Percentiles rank a stretch among this genome's conserved stretches.
These are phyloP conservation scores for Carpatolechia fugitivella DNA, from an alignment of 2,888 invertebrate genomes.

Conservation along the genomic window DNA sequence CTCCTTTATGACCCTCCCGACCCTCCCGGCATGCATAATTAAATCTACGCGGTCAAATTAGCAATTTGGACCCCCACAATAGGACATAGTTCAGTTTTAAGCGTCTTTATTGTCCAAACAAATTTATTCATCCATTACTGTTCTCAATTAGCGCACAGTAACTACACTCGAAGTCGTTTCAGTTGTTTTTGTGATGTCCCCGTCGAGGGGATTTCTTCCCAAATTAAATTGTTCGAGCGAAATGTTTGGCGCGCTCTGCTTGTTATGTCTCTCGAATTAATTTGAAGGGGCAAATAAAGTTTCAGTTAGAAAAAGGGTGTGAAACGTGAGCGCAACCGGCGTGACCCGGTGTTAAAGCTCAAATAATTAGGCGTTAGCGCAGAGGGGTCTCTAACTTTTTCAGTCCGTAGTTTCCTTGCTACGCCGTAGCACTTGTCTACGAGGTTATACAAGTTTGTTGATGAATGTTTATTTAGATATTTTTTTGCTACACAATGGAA, in stretches of 20 bases:
- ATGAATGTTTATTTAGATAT: too few species aligned
- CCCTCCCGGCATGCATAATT: constrained; percentile 73
- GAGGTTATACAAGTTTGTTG: too few species aligned
- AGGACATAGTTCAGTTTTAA: constrained; percentile 72
- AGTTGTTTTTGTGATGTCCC: constrained; percentile 49
- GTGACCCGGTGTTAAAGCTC: neutral
- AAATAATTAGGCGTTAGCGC: neutral
- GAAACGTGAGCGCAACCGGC: constrained; percentile 1
- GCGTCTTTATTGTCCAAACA: constrained; percentile 70
- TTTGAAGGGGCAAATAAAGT: constrained; percentile 8
- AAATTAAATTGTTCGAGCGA: constrained; percentile 25
- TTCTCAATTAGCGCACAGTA: constrained; percentile 58
- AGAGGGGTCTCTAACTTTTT: neutral
- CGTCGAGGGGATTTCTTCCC: constrained; percentile 36
- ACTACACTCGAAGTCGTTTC: constrained; percentile 41
- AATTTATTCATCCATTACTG: constrained; percentile 69
- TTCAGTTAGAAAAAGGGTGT: constrained; percentile 9
- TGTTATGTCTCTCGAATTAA: constrained; percentile 13
- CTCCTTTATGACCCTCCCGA: constrained; percentile 66
- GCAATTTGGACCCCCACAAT: constrained; percentile 71
- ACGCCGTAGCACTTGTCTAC: neutral
- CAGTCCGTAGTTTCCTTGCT: neutral
- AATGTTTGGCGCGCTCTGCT: constrained; percentile 13
- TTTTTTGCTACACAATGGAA: too few species aligned
- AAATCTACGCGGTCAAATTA: constrained; percentile 78